Conservation (phyloP, 1,140 invertebrate species). For the Cheumatopsyche charites region DNA sequence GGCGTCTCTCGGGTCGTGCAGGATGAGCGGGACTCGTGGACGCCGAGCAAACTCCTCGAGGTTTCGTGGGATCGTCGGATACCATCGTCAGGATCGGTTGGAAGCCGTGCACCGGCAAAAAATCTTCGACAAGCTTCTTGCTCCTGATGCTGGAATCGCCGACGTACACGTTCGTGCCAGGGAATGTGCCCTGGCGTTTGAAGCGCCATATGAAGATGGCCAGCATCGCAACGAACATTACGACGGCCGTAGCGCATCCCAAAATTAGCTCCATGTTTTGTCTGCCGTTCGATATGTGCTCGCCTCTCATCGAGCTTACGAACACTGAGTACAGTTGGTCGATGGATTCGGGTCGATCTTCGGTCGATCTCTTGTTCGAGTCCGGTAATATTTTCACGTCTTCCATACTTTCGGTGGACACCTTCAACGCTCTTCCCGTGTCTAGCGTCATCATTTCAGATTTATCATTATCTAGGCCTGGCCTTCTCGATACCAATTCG, state of each 20-base stretch:
- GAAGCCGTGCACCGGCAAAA: slow-evolving; percentile 61
- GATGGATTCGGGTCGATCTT: slow-evolving; percentile 54
- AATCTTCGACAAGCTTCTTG: slow-evolving; percentile 65
- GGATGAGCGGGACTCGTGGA: slow-evolving; percentile 46
- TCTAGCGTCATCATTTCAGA: slow-evolving; percentile 68
- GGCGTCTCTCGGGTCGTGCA: slow-evolving; percentile 48
- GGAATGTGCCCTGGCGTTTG: slow-evolving; percentile 60
- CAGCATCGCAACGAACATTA: slow-evolving; percentile 62
- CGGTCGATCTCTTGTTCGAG: slow-evolving; percentile 50
- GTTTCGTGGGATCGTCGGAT: slow-evolving; percentile 52
- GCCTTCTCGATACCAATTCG: slow-evolving; percentile 64
- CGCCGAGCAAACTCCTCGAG: slow-evolving; percentile 50
- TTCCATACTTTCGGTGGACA: slow-evolving; percentile 66
- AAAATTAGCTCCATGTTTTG: slow-evolving; percentile 63
- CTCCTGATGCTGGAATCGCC: slow-evolving; percentile 63
- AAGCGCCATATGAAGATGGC: slow-evolving; percentile 62
- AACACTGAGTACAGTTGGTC: slow-evolving; percentile 65
- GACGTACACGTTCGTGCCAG: slow-evolving; percentile 65
- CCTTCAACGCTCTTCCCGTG: slow-evolving; percentile 65
- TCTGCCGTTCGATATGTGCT: slow-evolving; percentile 59
- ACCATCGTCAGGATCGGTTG: slow-evolving; percentile 64
- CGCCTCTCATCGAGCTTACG: slow-evolving; percentile 64
- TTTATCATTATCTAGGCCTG: slow-evolving; percentile 65
- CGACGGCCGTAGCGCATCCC: slow-evolving; percentile 62
- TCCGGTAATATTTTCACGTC: slow-evolving; percentile 59